Evolutionary conservation across 2,113 vertebrate genomes (phyloP), one percentile per base, ranked within the genome.

Genomic region (Brachypteracias leptosomus): DNA sequence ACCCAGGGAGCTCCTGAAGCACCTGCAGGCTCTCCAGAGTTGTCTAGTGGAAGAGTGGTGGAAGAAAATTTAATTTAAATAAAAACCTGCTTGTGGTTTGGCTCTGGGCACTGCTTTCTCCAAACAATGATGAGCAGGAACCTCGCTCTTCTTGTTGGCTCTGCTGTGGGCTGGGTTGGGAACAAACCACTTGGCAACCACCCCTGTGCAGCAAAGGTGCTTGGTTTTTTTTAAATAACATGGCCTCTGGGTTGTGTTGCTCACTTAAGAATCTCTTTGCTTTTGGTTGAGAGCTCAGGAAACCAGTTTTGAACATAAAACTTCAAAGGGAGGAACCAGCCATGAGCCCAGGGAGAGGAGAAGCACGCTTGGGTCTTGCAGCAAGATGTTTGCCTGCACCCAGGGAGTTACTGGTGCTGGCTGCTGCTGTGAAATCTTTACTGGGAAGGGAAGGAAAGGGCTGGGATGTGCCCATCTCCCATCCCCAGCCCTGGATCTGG

Each of bases 291-390:
- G 10, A 58, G 47, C 49, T 29, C 36, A 19, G n/a, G 20, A 70
- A 80, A 33, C 40, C 5, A 7, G 61, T 93, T 77, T 36, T 92
- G 75, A 90, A 31, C 33, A 3, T 46, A 22, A 35, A 72, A 38
- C 36, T 66, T 76, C 14, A 36, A 44, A 58, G 77, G 40, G 49
- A 58, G 31, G 18, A 59, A 31, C 9, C 0, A 1, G 24, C 61
- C 1, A 0, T 8, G 47, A 89, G 46, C 44, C 47, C 62, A 22
- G 0, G 0, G 17, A 0, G 24, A 1, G 11, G 24, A 1, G 11
- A 16, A 36, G 29, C 9, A 3, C 1, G 1, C 35, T 55, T 0
- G 1, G 44, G 31, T 73, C 42, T 65, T 2, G 2, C 44, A 49
- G 61, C 61, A 52, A 31, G 76, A 9, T 47, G 65, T 76, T 73